These are phyloP conservation scores for Troilus luridus DNA, from an alignment of 2,888 invertebrate species.

Conservation along the genomic window DNA sequence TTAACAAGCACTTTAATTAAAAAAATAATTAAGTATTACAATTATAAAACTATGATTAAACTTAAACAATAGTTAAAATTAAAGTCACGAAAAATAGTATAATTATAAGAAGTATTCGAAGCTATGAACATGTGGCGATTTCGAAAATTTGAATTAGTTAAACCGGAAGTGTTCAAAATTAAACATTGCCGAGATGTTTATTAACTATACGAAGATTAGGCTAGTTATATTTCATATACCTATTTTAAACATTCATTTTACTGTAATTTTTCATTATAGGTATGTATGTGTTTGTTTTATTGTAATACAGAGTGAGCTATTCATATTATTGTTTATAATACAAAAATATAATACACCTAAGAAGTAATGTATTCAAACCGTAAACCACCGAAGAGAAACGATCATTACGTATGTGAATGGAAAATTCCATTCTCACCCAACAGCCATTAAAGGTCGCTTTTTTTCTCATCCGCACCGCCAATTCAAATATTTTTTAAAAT, in stretches of 20 bases:
- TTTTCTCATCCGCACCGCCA: not conserved
- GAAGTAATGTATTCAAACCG: not conserved
- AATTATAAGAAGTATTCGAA: not conserved
- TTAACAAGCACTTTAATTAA: too few species aligned
- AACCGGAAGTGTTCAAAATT: not conserved
- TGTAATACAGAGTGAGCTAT: too few species aligned
- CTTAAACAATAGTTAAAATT: not conserved
- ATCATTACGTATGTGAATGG: constrained; percentile 13
- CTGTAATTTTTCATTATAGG: too few species aligned
- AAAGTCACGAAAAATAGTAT: not conserved
- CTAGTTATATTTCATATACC: too few species aligned
- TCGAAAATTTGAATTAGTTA: not conserved
- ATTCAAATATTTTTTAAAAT: not conserved
- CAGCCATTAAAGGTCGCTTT: not conserved
- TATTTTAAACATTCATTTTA: too few species aligned
- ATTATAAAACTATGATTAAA: too few species aligned
- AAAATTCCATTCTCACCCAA: not conserved
- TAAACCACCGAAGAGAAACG: not conserved
- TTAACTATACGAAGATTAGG: too few species aligned
- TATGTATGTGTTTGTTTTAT: too few species aligned
- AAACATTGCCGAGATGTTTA: too few species aligned
- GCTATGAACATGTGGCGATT: not conserved
- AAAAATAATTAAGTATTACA: too few species aligned
- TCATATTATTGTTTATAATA: not conserved
- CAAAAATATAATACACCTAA: not conserved